Conservation (phyloP, 2,888 invertebrate species). For the Spisula solida region DNA sequence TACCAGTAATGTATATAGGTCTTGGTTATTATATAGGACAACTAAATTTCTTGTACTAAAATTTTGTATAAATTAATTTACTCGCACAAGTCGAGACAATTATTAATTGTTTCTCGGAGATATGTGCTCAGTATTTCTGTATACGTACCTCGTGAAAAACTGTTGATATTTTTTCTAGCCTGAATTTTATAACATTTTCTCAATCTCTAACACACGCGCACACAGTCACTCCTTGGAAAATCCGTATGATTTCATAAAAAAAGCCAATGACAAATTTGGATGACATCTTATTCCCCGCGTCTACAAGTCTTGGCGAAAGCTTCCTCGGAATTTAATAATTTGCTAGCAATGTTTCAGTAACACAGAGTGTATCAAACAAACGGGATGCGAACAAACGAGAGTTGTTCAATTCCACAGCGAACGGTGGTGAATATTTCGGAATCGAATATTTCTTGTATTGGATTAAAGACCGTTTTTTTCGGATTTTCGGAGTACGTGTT, state of each 20-base stretch:
- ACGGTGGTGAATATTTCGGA: background rate
- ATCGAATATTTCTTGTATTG: constrained; percentile 9
- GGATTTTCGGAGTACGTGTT: background rate
- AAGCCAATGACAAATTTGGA: background rate
- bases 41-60: too few species aligned
- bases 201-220: too few species aligned
- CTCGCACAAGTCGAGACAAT: too few species aligned
- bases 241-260: background rate
- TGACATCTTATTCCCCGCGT: background rate
- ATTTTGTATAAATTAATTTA: too few species aligned
- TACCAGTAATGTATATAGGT: too few species aligned
- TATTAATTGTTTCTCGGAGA: too few species aligned
- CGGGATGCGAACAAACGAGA: too few species aligned
- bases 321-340: background rate
- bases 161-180: too few species aligned
- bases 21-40: too few species aligned
- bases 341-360: background rate
- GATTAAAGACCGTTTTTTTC: background rate
- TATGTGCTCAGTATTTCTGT: too few species aligned
- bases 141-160: too few species aligned
- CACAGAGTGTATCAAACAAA: background rate
- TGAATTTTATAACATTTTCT: too few species aligned
- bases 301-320: background rate
- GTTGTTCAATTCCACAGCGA: background rate
- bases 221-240: background rate